Evolutionary conservation across 2,888 invertebrate species (phyloP), one percentile per base, ranked within the genome.

Genomic region (Eurois occulta): DNA sequence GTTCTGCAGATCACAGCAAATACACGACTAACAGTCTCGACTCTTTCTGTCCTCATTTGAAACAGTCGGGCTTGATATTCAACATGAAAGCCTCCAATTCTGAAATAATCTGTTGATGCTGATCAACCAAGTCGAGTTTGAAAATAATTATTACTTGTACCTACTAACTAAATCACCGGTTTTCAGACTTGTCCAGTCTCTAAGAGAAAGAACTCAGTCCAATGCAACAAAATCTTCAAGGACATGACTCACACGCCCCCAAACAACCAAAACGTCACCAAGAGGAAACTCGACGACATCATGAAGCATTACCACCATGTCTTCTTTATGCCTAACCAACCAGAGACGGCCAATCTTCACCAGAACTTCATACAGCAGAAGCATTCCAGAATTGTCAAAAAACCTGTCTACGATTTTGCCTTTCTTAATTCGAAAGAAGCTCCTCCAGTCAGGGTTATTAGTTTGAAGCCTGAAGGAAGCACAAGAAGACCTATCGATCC

Each of bases 181-280:
- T 11, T 72, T 74, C 94, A 96, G 96, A 95, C 94, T 0, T 95
- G 95, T 48, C 95, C 96, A 2, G 41, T 88, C 2, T 90, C 94
- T 6, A 94, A 92, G 76, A 88, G 95, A 11, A 92, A 89, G 68
- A 83, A 87, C 60, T 90, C 92, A 2, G 78, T 78, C 0, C 90
- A 94, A 80, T 96, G 96, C 88, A 86, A 84, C 43, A 89, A 89
- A 69, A 84, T 95, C 43, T 94, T 95, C 80, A 71, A 80, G 2
- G 90, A 92, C 8, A 91, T 95, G 48, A 87, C 88, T 1, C 90
- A 90, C 48, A 86, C 91, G 0, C 48, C 90, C 0, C 92, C 93
- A 2, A 80, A 85, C 52, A 80, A 86, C 5, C 88, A 80, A 28
- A 91, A 90, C 69, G 46, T 87, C 0, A 88, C 88, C 0, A 87